Evolutionary conservation across 2,113 vertebrate genomes (phyloP).

Genomic region (Plotosus lineatus): DNA sequence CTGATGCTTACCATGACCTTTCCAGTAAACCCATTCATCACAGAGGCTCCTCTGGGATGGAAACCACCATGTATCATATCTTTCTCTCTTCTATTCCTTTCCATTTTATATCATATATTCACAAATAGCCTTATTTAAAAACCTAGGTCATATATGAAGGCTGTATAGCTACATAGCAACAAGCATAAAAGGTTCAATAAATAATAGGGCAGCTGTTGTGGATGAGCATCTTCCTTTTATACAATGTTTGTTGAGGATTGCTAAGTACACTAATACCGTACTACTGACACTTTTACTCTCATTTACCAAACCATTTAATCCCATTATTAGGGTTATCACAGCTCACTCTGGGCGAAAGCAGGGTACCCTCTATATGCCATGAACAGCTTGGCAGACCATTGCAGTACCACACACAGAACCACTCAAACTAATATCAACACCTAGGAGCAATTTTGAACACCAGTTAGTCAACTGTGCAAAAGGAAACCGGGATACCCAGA

Average conservation of each 20-base stretch:
- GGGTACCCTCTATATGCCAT: too few relatives aligned
- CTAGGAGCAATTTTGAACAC: too few relatives aligned
- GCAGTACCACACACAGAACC: too few relatives aligned
- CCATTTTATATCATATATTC: not conserved
- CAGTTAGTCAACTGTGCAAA: too few relatives aligned
- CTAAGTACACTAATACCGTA: too few relatives aligned
- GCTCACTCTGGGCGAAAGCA: too few relatives aligned
- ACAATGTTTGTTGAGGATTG: not conserved
- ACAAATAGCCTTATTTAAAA: constrained; percentile 6
- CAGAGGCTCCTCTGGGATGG: constrained; percentile 30
- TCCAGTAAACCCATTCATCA: constrained; percentile 50
- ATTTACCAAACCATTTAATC: too few relatives aligned
- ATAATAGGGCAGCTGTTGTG: not conserved
- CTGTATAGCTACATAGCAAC: not conserved
- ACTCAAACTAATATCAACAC: too few relatives aligned
- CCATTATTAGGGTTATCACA: too few relatives aligned
- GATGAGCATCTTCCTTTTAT: not conserved
- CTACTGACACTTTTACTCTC: too few relatives aligned
- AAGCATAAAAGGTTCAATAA: constrained; percentile 14
- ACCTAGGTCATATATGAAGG: constrained; percentile 5
- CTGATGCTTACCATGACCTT: constrained; percentile 50
- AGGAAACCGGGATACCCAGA: too few relatives aligned
- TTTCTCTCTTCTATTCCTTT: not conserved
- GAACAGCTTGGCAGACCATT: too few relatives aligned
- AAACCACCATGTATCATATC: constrained; percentile 35